Percentiles rank a stretch among this genome's conserved stretches.
These are phyloP conservation scores for Clunio marinus DNA, from an alignment of 2,888 invertebrate species.

Conservation along the genomic window DNA sequence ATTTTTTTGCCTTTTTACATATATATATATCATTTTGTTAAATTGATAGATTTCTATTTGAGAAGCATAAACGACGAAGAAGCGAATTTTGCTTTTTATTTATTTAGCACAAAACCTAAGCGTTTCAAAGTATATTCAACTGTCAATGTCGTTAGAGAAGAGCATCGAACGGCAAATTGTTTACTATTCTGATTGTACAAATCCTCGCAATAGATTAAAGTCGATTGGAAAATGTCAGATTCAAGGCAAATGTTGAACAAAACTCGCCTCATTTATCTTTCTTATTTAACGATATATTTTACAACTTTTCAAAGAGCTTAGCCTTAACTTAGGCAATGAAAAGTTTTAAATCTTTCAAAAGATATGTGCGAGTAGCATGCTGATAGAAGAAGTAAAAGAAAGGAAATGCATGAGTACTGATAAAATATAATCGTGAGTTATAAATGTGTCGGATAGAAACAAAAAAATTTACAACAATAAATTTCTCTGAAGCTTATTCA, in stretches of 20 bases:
- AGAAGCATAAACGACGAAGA: too few relatives aligned
- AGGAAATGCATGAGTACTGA: not conserved
- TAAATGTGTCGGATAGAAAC: not conserved
- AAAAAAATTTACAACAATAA: not conserved
- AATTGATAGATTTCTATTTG: not conserved
- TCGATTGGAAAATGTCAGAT: not conserved
- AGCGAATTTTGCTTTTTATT: too few relatives aligned
- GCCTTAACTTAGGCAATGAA: too few relatives aligned
- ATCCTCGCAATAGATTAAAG: not conserved
- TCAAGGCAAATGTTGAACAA: not conserved
- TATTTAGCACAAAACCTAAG: too few relatives aligned
- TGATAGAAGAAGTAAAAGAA: not conserved
- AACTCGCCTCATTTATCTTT: not conserved
- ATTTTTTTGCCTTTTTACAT: not conserved
- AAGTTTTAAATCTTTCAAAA: not conserved
- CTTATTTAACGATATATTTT: not conserved
- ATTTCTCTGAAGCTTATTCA: not conserved
- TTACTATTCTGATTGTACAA: not conserved
- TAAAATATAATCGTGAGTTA: not conserved
- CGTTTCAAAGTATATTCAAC: not conserved
- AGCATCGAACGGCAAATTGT: not conserved
- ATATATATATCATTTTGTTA: too few relatives aligned
- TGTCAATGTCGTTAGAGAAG: not conserved
- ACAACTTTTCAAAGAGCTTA: too few relatives aligned
- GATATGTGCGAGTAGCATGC: too few relatives aligned